Base-by-base conservation (phyloP, 2,888 invertebrate genomes). In the Harpalus rubripes region DNA sequence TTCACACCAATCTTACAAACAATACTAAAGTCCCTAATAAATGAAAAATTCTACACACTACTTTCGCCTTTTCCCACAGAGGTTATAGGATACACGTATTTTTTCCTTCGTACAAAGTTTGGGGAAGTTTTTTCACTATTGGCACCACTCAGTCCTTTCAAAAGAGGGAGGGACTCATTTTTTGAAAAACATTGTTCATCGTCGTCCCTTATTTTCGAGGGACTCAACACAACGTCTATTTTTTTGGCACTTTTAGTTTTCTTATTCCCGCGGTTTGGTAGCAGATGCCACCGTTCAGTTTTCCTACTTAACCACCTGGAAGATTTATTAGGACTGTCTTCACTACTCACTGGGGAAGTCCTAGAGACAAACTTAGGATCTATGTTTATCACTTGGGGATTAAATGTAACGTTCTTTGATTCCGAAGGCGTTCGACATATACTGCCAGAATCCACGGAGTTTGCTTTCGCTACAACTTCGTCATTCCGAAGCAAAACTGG, bases 31-130 rank as follows among this genome's bases (percentile, higher is more conserved):
- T 72, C 32, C 16, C 82, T 32, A 76, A 18, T 15, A 32, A 52
- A 41, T 58, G 22, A 32, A 74, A 22, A 41, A 41, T 18, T 65
- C 87, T 91, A 93, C 86, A 93, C 93, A 89, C 93, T 93, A 89
- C 93, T 93, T 88, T 93, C 93, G 41, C 92, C 92, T 81, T 92
- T 92, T 68, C 91, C 91, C 85, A 93, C 91, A 85, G 90, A 87
- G 85, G 92, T 92, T 85, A 93, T 92, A 81, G 94, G 94, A 90
- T 94, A 94, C 68, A 94, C 93, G 88, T 93, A 93, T 88, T 94
- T 94, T 88, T 94, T 94, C 86, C 94, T 91, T 86, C 93, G 92
- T 1, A 94, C 93, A 88, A 92, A 93, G 88, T 92, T 93, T 65
- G 94, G 93, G 61, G 93, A 91, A 82, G 89, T 90, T 86, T 89